phyloP scores from a whole-genome alignment of 2,113 vertebrate genomes.

The Suricata suricatta region DNA sequence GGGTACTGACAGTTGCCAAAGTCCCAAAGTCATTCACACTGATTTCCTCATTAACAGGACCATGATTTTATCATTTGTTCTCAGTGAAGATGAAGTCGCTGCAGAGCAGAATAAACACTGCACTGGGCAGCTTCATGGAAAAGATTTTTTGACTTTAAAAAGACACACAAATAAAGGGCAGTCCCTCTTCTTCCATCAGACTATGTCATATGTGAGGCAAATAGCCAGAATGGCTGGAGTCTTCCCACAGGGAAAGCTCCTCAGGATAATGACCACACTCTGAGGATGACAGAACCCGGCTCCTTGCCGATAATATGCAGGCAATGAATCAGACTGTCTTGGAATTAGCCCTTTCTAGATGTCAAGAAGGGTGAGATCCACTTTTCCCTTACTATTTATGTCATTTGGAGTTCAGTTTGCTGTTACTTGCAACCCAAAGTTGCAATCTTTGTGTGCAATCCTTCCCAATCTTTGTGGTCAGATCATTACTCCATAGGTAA shows the following conservation, averaged over 20 bases:
- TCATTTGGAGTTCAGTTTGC: background rate
- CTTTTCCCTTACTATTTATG: background rate
- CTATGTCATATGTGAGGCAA: background rate
- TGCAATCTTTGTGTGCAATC: too few relatives aligned
- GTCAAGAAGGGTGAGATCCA: background rate
- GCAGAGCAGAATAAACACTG: background rate
- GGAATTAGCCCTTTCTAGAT: background rate
- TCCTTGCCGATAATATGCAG: background rate
- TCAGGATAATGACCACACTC: background rate
- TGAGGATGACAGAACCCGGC: background rate
- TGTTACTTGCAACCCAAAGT: background rate
- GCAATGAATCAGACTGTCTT: background rate
- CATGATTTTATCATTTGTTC: background rate
- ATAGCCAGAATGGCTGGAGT: background rate
- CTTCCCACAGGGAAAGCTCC: background rate
- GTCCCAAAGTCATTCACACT: background rate
- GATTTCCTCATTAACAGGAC: background rate
- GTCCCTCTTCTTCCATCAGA: background rate
- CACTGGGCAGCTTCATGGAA: background rate
- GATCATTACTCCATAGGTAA: background rate
- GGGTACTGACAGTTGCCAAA: background rate
- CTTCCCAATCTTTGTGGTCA: background rate
- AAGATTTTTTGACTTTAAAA: background rate
- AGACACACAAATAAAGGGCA: background rate
- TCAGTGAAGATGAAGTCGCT: background rate